Conservation (phyloP, 2,888 invertebrate species). For the Rhamphomyia laevipes region DNA sequence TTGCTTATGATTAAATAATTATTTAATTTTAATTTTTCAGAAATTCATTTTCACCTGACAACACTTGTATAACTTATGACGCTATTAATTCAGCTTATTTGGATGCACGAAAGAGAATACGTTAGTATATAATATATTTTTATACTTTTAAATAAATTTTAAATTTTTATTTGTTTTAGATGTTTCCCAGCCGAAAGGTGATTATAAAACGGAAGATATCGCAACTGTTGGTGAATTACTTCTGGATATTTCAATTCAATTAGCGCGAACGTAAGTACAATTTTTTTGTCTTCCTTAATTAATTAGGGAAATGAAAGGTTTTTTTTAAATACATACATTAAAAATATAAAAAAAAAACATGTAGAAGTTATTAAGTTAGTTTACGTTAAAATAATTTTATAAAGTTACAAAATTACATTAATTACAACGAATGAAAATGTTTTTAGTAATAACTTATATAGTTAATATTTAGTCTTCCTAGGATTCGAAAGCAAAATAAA, state of each 20-base stretch:
- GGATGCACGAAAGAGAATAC: conserved; percentile 74
- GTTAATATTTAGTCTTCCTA: too few relatives aligned
- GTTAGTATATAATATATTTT: conserved; percentile 47
- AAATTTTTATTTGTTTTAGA: conserved; percentile 40
- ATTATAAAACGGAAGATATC: conserved; percentile 74
- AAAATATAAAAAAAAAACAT: too few relatives aligned
- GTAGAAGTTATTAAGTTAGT: too few relatives aligned
- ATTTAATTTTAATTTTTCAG: conserved; percentile 20
- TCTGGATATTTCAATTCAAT: conserved; percentile 70
- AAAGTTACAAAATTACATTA: too few relatives aligned
- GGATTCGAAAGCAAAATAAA: too few relatives aligned
- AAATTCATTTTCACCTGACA: conserved; percentile 45
- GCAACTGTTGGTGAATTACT: conserved; percentile 79
- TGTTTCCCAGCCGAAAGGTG: conserved; percentile 65
- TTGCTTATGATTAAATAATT: neutral
- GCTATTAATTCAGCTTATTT: conserved; percentile 80
- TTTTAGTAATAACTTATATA: too few relatives aligned
- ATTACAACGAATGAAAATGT: too few relatives aligned
- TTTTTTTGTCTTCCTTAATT: neutral
- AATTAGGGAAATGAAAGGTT: conserved; percentile 11
- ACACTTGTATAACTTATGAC: conserved; percentile 80
- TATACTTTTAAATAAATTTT: neutral
- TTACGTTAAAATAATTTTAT: too few relatives aligned
- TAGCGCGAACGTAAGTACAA: conserved; percentile 66
- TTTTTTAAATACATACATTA: too few relatives aligned